Base-by-base conservation (phyloP, 2,888 invertebrate genomes). In the Metacarcinus magister region DNA sequence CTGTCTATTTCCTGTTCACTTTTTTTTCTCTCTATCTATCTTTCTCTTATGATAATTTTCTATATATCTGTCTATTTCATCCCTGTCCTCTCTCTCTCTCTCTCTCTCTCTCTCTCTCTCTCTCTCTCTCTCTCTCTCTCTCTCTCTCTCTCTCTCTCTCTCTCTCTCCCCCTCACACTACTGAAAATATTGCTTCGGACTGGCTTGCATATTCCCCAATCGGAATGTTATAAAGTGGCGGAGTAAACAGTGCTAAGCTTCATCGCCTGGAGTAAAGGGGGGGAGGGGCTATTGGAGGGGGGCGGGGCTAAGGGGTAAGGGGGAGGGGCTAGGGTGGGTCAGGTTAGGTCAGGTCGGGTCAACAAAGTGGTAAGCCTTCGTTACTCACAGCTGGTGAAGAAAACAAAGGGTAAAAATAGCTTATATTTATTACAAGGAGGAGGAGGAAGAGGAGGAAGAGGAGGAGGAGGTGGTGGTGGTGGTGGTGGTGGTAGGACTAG, bases 371-470 rank as follows among this genome's bases (percentile, higher is more conserved):
- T n/a, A 91, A 4, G 43, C n/a, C 91, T 46, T 44, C n/a, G 91
- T 46, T 91, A 91, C 43, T 46, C 91, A 46, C 91, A 46, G n/a
- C 13, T 23, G 90, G 8, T 39, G 48, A 8, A 60, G 93, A 60
- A 93, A 93, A 93, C 43, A 28, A 8, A n/a, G 54, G 10, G 39
- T 93, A 93, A 93, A 92, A 93, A 54, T 4, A 60, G 60, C 39
- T 60, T 16, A 54, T 93, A 48, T 93, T 93, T 93, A 92, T 92
- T 92, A 46, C 46, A n/a, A 1, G 60, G 93, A 93, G 67, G 19
- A 54, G 67, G 89, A 60, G 67, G 7, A 39, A 43, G 54, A 60
- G 28, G 92, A 19, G 93, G 39, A 28, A 0, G n/a, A 23, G n/a
- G 67, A n/a, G n/a, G 67, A n/a, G n/a, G 1, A 1, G 67, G 67